Base-by-base conservation (phyloP, 2,797 vertebrate genomes). In the Chiroxiphia lanceolata region DNA sequence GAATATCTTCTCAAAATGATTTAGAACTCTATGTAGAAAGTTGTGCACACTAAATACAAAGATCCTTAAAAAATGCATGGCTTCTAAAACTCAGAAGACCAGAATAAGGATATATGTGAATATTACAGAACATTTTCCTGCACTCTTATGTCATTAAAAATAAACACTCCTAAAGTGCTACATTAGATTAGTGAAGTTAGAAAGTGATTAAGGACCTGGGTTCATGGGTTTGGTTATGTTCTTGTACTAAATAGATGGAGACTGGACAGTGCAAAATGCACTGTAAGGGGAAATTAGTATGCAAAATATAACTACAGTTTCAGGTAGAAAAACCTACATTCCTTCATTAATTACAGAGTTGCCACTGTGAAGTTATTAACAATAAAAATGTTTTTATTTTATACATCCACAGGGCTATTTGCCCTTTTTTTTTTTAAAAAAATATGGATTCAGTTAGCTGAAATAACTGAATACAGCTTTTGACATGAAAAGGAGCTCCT, bases 301-400 rank as follows among this genome's bases (percentile, higher is more conserved):
- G 83, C 47, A 87, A 95, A 92, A 92, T n/a, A 60, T 7, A 91
- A 25, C 27, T 70, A 45, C 18, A 91, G 8, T 86, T 96, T 95
- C 44, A 56, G 80, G 26, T 74, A 86, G 47, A 83, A 92, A 96
- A 88, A 29, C 6, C 29, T 74, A 31, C 33, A 51, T 82, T 74
- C 93, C 63, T 92, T 60, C 53, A 82, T 67, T 95, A 94, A 89
- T 92, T 94, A 71, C 13, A 94, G 29, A 56, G 11, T 33, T 90
- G 31, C 18, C 54, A 80, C 71, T 78, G 34, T 89, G 71, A 95
- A 84, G 40, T 69, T 87, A 83, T 85, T 90, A 94, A 80, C 17
- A 93, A 80, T 83, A 84, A 83, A 83, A 91, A 27, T 44, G 83
- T 83, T 83, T 94, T 60, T 72, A 94, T 29, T 23, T 90, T 92